A percentile compares a stretch with the other conserved stretches of the same genome.
These are phyloP conservation scores for Eleginops maclovinus DNA, from an alignment of 2,113 vertebrate genomes.

Conservation along the genomic window DNA sequence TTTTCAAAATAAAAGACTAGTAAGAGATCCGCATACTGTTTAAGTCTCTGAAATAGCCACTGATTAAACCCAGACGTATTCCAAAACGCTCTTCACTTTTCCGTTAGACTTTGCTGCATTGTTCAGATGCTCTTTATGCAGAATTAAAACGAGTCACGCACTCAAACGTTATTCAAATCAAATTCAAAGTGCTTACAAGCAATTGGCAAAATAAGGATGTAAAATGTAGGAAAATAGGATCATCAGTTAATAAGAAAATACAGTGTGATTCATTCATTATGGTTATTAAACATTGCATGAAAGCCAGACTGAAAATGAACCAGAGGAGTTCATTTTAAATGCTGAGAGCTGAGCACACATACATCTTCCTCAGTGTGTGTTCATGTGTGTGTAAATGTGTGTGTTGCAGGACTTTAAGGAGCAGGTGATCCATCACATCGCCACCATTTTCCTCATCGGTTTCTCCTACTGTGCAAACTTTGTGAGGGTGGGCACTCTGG, in stretches of 20 bases:
- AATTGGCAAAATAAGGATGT: too few species aligned
- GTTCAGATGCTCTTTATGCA: background rate
- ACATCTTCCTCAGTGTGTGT: too few species aligned
- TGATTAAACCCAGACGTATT: background rate
- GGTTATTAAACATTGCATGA: too few species aligned
- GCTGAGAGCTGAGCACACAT: too few species aligned
- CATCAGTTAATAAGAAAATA: too few species aligned
- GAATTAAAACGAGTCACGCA: too few species aligned
- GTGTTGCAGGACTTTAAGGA: constrained; percentile 90
- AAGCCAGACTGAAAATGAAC: too few species aligned
- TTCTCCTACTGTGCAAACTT: constrained; percentile 94
- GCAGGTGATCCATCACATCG: constrained; percentile 91
- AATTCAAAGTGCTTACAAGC: too few species aligned
- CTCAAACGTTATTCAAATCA: too few species aligned
- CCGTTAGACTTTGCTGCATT: background rate
- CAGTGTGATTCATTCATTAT: too few species aligned
- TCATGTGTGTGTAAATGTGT: constrained; percentile 7
- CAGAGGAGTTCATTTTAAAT: too few species aligned
- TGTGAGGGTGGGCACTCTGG: constrained; percentile 89
- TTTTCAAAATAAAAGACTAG: background rate
- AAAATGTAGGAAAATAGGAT: too few species aligned
- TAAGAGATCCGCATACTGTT: background rate
- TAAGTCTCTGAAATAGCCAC: background rate
- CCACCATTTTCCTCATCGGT: constrained; percentile 89
- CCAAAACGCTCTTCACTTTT: background rate